These are phyloP conservation scores for Choloepus hoffmanni DNA, from an alignment of 2,113 vertebrate genomes.

Conservation along the genomic window DNA sequence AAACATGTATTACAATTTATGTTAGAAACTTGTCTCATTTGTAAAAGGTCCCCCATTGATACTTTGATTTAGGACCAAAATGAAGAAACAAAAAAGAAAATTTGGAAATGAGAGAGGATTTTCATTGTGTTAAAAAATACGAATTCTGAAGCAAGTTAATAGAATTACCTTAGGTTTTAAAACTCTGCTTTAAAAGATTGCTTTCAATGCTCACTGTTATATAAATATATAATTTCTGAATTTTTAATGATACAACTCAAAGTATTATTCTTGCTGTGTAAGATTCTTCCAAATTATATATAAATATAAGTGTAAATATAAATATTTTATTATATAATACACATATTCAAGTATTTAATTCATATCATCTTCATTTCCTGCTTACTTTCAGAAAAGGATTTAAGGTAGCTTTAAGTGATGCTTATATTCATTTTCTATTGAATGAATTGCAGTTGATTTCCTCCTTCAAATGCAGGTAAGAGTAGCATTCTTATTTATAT, in stretches of 20 bases:
- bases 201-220: conserved; percentile 9
- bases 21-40: background rate
- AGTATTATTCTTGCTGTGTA: conserved; percentile 37
- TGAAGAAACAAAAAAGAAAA: background rate
- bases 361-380: background rate
- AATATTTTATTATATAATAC: background rate
- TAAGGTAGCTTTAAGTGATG: background rate
- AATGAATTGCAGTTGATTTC: background rate
- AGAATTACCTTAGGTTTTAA: conserved; percentile 1
- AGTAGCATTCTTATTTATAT: background rate
- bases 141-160: conserved; percentile 17
- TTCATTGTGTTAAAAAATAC: conserved; percentile 8
- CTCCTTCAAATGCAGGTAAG: background rate
- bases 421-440: background rate
- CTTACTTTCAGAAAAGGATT: conserved; percentile 47
- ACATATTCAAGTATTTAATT: background rate
- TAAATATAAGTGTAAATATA: background rate
- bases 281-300: conserved; percentile 17
- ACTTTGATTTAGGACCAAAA: conserved; percentile 22
- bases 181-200: background rate
- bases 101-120: background rate
- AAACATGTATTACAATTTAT: conserved; percentile 20
- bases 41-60: background rate
- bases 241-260: background rate
- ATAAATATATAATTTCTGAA: background rate